Evolutionary conservation across 2,888 invertebrate genomes (phyloP).

Genomic region (Eupithecia insigniata): DNA sequence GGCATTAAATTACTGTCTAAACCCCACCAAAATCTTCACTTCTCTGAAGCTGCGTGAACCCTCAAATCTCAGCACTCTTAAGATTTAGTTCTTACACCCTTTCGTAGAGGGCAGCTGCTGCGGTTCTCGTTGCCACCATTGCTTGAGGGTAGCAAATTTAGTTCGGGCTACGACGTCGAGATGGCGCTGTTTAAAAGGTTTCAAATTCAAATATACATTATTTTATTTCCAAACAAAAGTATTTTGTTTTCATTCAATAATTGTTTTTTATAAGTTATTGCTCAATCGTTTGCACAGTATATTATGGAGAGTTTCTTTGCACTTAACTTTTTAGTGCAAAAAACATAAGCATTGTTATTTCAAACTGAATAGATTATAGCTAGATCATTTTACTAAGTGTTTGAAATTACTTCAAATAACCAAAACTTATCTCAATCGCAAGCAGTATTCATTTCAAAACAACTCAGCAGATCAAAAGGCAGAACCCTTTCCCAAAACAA

Average conservation of each 20-base stretch:
- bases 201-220: neutral
- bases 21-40: neutral
- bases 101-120: conserved; percentile 51
- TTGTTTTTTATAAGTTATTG: neutral
- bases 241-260: neutral
- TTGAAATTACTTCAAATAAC: neutral
- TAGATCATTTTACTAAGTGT: neutral
- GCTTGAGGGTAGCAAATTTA: conserved; percentile 30
- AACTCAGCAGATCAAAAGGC: conserved; percentile 51
- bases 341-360: neutral
- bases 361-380: neutral
- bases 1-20: neutral
- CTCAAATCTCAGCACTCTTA: conserved; percentile 13
- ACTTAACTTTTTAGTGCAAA: too few relatives aligned
- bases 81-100: conserved; percentile 30
- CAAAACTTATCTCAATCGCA: neutral
- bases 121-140: conserved; percentile 35
- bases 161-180: conserved; percentile 42
- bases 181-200: conserved; percentile 39
- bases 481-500: conserved; percentile 60
- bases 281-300: neutral
- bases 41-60: conserved; percentile 17
- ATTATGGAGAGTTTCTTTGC: too few relatives aligned
- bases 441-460: conserved; percentile 36
- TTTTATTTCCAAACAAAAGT: neutral